Percentiles rank a stretch among this genome's conserved stretches.
Evolutionary conservation across 2,113 vertebrate genomes (phyloP).

Genomic region (Brachyhypopomus gauderio): DNA sequence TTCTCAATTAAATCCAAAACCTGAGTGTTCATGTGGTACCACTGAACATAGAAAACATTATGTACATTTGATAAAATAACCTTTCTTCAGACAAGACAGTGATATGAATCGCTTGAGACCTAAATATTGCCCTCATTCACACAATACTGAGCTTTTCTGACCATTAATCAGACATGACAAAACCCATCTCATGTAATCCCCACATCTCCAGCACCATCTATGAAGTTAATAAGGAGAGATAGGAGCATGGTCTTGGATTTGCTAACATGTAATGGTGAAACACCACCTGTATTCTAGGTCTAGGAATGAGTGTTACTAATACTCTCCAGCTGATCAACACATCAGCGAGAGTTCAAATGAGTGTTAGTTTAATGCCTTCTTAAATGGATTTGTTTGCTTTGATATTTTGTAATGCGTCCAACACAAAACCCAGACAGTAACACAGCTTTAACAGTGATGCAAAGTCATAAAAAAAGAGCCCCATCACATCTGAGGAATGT

Average conservation of each 20-base stretch:
- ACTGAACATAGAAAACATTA: slow-evolving; percentile 66
- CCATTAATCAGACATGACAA: slow-evolving; percentile 1
- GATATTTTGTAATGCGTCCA: not conserved
- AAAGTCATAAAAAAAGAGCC: not conserved
- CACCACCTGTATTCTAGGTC: not conserved
- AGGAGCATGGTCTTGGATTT: slow-evolving; percentile 24
- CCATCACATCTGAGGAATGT: too few species aligned
- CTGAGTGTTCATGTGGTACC: slow-evolving; percentile 74
- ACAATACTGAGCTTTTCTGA: not conserved
- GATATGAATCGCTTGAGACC: slow-evolving; percentile 46
- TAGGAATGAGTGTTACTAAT: slow-evolving; percentile 36
- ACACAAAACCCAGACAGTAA: not conserved
- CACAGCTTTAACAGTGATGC: not conserved
- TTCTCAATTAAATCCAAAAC: slow-evolving; percentile 70
- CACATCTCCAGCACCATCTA: slow-evolving; percentile 42
- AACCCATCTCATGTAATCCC: slow-evolving; percentile 9
- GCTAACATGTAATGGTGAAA: slow-evolving; percentile 13
- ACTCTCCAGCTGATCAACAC: slow-evolving; percentile 15
- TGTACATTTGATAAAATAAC: slow-evolving; percentile 60
- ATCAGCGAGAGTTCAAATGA: not conserved
- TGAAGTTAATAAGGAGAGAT: slow-evolving; percentile 29
- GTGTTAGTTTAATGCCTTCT: slow-evolving; percentile 6
- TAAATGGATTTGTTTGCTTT: slow-evolving; percentile 6
- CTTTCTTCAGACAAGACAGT: slow-evolving; percentile 49
- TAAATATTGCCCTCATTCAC: slow-evolving; percentile 14